phyloP scores from a whole-genome alignment of 2,797 vertebrate species.

The Crocodylus rhombifer region DNA sequence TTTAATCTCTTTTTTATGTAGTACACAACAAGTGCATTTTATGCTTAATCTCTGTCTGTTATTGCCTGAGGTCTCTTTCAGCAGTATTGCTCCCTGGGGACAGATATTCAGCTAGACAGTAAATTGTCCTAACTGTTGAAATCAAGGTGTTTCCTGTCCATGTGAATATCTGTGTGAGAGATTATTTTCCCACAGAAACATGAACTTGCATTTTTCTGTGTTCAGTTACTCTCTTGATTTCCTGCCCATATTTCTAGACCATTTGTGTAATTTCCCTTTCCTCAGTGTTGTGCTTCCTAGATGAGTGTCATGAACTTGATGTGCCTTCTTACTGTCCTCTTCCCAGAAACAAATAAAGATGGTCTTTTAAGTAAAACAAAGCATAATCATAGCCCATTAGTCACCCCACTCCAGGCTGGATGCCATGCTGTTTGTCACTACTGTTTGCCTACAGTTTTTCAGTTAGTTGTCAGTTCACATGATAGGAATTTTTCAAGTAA shows the following conservation, averaged over 20 bases:
- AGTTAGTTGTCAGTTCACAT: not conserved
- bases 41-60: not conserved
- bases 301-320: not conserved
- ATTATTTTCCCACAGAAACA: not conserved
- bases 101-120: not conserved
- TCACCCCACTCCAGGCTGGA: not conserved
- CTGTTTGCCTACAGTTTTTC: not conserved
- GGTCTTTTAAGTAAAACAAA: not conserved
- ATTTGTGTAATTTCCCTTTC: not conserved
- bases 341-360: not conserved
- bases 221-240: not conserved
- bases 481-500: not conserved
- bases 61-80: not conserved
- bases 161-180: not conserved
- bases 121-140: not conserved
- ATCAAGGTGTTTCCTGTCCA: not conserved
- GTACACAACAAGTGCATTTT: not conserved
- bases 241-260: not conserved
- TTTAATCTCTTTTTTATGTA: not conserved
- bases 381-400: accelerated
- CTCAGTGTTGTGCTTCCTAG: not conserved
- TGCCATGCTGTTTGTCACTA: not conserved
- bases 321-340: not conserved
- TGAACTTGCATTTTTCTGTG: not conserved
- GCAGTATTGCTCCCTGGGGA: not conserved